Evolutionary conservation across 2,113 vertebrate species (phyloP), one percentile per base, ranked within the genome.

Genomic region (Orthochromis malagaraziensis): DNA sequence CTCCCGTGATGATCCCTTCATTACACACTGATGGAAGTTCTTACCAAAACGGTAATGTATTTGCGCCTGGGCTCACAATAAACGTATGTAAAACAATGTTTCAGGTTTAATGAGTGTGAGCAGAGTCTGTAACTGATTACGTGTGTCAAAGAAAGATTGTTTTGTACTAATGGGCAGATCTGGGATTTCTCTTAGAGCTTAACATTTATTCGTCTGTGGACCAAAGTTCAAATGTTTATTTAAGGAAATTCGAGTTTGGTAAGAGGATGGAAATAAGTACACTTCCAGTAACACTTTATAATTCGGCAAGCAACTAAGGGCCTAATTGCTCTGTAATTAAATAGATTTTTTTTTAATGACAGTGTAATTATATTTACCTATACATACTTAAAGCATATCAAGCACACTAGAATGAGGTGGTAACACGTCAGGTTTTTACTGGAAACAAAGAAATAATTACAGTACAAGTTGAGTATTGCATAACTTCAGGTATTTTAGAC

Each of bases 351-450:
- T 38, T 5, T 38, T 2, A 14, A 57, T 29, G 21, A 5, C 4
- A 13, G 33, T 21, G 33, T 38, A 68, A 38, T 68, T 38, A 38
- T 68, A 38, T 38, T 65, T 68, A 68, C 19, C 0, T 68, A 5
- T 13, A 65, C 10, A 2, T 2, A 33, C 16, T 63, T 63, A 65
- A 65, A 38, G 33, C 10, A 35, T n/a, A 35, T 35, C 1, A 38
- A 12, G 33, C 33, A 38, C 33, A 38, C 10, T 38, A 65, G 60
- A 35, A 5, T 13, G 19, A 65, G 33, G 60, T 3, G 17, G 33
- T n/a, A 65, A 12, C 17, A 5, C 0, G 0, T 65, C 31, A 0
- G 60, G 6, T n/a, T 65, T 65, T 12, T n/a, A 12, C 10, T n/a
- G 33, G 60, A 38, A 38, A 65, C 31, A 21, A 0, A 38, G 10